Evolutionary conservation across 2,797 vertebrate genomes (phyloP), one percentile per base, ranked within the genome.

Genomic region (Sebastes glaucus): DNA sequence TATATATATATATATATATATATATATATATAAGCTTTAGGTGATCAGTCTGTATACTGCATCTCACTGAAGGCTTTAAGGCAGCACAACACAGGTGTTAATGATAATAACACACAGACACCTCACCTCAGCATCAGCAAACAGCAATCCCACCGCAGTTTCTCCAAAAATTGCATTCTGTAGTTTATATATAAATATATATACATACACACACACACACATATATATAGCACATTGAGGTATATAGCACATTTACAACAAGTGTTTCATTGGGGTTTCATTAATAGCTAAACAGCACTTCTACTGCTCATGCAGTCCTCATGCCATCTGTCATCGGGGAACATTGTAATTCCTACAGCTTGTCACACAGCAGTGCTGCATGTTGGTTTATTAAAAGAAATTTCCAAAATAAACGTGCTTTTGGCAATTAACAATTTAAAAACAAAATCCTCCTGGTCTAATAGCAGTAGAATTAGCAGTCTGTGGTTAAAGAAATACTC

Each of bases 271-370:
- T 13, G 71, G 59, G 27, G 63, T 76, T 71, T 88, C 80, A 84
- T 78, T 85, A 82, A 82, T 71, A 83, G 73, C 74, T 62, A 7
- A 65, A 42, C 10, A 2, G 72, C 59, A 65, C 76, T 67, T 82
- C 20, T 30, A 10, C 63, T 38, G 71, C 64, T 82, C 80, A 72
- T 74, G 74, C 70, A 42, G 66, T 22, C 64, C 75, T 81, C n/a
- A 23, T 68, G 77, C 78, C 87, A 89, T 89, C 89, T 90, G 88
- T 88, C 80, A 68, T 32, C 13, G 33, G 53, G 49, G 87, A 81
- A 72, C 83, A 76, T 42, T 86, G 42, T 71, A 78, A 79, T 87
- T 80, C 77, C 74, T 74, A 16, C 81, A 76, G 77, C 77, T 75
- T 71, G 74, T 82, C 80, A 85, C 75, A 82, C 64, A 57, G 79